A percentile compares a stretch with the other conserved stretches of the same genome.
phyloP scores from a whole-genome alignment of 2,888 invertebrate genomes.

The Aphidoletes aphidimyza region DNA sequence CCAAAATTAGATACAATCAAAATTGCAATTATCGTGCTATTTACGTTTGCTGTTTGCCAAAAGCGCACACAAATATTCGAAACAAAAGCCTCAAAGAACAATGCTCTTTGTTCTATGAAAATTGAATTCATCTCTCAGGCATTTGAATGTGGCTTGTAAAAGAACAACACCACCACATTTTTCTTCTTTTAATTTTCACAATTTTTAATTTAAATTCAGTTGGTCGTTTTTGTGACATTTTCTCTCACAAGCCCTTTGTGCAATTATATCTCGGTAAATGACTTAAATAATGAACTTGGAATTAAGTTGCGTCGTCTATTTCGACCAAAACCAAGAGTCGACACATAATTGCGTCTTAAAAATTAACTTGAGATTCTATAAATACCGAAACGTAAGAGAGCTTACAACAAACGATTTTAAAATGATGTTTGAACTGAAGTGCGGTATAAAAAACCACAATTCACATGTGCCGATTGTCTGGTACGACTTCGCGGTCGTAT shows the following conservation, averaged over 20 bases:
- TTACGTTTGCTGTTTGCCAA: neutral
- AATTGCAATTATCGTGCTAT: neutral
- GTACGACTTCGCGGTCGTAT: neutral
- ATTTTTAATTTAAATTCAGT: too few species aligned
- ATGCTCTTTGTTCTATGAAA: slow-evolving; percentile 11
- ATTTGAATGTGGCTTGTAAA: too few species aligned
- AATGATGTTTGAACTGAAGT: neutral
- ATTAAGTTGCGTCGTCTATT: neutral
- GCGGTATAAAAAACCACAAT: neutral
- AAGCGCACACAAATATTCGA: neutral
- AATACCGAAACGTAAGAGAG: neutral
- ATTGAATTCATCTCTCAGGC: neutral
- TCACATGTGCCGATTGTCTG: neutral
- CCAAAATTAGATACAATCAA: neutral
- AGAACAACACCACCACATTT: neutral
- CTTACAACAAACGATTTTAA: too few species aligned
- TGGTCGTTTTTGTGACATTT: neutral
- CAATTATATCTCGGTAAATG: neutral
- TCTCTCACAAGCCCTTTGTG: neutral
- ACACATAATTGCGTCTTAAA: neutral
- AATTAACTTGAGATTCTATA: neutral
- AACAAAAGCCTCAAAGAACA: neutral
- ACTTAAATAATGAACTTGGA: neutral
- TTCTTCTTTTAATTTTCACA: neutral
- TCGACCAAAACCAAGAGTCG: neutral